Evolutionary conservation across 1,140 invertebrate genomes (phyloP).

Genomic region (Daktulosphaira vitifoliae): DNA sequence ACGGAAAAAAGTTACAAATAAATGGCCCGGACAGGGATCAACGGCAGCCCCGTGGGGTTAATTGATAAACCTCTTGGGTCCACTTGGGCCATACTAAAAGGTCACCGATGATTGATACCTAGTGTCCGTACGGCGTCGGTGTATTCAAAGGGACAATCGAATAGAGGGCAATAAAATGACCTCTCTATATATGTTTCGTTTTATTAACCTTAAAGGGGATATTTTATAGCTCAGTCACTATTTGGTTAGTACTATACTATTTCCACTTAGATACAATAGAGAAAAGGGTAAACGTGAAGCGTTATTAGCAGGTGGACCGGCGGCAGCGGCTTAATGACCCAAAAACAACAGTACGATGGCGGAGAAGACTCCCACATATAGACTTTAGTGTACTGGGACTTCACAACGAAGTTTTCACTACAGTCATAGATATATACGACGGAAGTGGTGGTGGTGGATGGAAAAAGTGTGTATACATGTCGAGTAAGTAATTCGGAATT

Average conservation of each 20-base stretch:
- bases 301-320: slow-evolving; percentile 31
- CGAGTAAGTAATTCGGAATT: slow-evolving; percentile 23
- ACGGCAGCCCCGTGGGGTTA: neutral
- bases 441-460: neutral
- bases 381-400: too few relatives aligned
- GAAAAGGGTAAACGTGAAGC: slow-evolving; percentile 26
- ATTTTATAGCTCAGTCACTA: neutral
- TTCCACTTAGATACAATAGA: neutral
- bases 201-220: slow-evolving; percentile 29
- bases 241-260: too few relatives aligned
- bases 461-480: neutral
- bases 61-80: slow-evolving; percentile 32
- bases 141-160: slow-evolving; percentile 13
- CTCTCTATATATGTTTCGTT: neutral
- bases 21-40: too few relatives aligned
- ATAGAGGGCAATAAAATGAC: slow-evolving; percentile 22
- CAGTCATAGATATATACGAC: too few relatives aligned
- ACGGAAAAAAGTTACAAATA: too few relatives aligned
- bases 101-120: slow-evolving; percentile 29
- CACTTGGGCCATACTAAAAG: slow-evolving; percentile 16
- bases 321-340: slow-evolving; percentile 26
- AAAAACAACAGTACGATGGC: neutral
- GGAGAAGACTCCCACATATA: too few relatives aligned
- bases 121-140: neutral
- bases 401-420: too few relatives aligned